These are phyloP conservation scores for Bambusicola thoracicus DNA, from an alignment of 2,113 vertebrate species.

Conservation along the genomic window DNA sequence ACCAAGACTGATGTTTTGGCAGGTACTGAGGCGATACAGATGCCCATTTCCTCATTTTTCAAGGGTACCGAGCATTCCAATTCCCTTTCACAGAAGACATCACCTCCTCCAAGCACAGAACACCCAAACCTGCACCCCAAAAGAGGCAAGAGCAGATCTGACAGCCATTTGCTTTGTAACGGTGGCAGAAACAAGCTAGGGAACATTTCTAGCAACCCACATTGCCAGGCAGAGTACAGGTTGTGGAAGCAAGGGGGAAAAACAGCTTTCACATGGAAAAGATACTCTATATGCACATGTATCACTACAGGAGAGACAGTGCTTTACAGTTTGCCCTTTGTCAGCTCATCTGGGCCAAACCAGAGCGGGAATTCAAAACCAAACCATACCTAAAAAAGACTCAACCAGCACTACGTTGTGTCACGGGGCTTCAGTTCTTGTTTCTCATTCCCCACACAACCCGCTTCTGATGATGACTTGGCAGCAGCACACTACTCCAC, in stretches of 20 bases:
- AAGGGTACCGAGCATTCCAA: background rate
- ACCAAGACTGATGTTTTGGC: background rate
- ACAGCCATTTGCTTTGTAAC: background rate
- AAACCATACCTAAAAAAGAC: background rate
- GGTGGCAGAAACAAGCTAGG: background rate
- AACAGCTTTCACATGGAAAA: background rate
- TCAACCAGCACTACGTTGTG: background rate
- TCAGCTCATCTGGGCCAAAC: background rate
- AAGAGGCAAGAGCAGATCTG: fast-evolving
- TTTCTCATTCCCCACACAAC: background rate
- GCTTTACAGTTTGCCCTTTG: background rate
- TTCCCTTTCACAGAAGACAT: background rate
- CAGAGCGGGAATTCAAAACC: background rate
- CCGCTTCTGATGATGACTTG: background rate
- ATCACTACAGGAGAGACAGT: background rate
- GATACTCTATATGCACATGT: background rate
- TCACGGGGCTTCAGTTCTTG: background rate
- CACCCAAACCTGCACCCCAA: background rate
- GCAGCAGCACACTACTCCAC: background rate
- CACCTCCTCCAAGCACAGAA: background rate
- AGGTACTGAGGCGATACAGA: background rate
- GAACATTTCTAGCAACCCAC: background rate
- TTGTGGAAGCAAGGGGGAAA: background rate
- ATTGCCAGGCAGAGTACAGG: background rate
- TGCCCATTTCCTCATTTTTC: background rate